Evolutionary conservation across 2,888 invertebrate species (phyloP), one percentile per base, ranked within the genome.

Genomic region (Synergus gifuensis): DNA sequence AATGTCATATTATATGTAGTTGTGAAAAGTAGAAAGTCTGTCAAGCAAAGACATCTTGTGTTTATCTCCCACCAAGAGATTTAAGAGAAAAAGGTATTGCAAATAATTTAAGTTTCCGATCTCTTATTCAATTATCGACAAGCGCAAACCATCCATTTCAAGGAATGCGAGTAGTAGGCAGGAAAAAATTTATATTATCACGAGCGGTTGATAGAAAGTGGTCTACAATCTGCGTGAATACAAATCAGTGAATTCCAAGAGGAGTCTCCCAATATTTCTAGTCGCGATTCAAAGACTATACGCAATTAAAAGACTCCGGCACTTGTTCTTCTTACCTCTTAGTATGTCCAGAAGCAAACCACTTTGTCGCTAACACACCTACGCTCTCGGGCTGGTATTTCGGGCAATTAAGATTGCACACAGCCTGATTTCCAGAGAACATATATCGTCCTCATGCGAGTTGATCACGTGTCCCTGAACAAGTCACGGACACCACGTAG

Each of bases 321-420:
- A 14, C 8, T 69, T 22, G 40, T 44, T 69, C 49, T 46, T 73
- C 4, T 4, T 46, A 11, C 12, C 22, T 49, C 69, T 54, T 54
- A 28, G 16, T 4, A 73, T 73, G 73, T 54, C n/a, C 18, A 73
- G 54, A 40, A 73, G 54, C 54, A 28, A 49, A 7, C n/a, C 9
- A 49, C 28, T 49, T 49, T 69, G 49, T 49, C n/a, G 69, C n/a
- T 69, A n/a, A 69, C 28, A 11, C 16, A 73, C 36, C 54, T 54
- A 54, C 54, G 36, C 49, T 73, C 67, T 67, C 49, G n/a, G 28
- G 49, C 49, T 36, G 73, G 73, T 73, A 73, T 73, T 73, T 73
- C 73, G 54, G 73, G 73, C 54, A 54, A 73, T 73, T 73, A 73
- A 73, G 54, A 73, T 73, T 54, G 9, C 36, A 4, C 4, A 28